A percentile compares a stretch with the other conserved stretches of the same genome.
Evolutionary conservation across 2,113 vertebrate genomes (phyloP).

Genomic region (Oenanthe oenanthe): DNA sequence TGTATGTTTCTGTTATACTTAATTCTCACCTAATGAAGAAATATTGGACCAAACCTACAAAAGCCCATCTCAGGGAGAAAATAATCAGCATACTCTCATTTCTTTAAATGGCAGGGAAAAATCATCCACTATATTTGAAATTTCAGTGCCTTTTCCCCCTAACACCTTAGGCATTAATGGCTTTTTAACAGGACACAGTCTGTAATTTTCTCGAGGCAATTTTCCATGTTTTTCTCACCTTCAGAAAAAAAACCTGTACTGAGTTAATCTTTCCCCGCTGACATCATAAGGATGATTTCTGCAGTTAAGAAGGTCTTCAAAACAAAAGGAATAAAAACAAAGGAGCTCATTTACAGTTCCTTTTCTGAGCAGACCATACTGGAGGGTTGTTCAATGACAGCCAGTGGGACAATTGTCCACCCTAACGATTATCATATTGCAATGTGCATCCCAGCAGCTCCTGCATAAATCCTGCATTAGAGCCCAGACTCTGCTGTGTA

Average conservation of each 20-base stretch:
- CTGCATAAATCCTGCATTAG: not conserved
- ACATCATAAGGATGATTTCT: slow-evolving; percentile 22
- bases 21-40: not conserved
- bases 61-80: not conserved
- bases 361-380: not conserved
- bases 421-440: not conserved
- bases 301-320: not conserved
- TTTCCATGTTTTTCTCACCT: slow-evolving; percentile 37
- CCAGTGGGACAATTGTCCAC: slow-evolving; percentile 24
- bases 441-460: not conserved
- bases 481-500: not conserved
- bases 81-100: not conserved
- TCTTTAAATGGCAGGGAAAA: not conserved
- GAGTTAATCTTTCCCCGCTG: slow-evolving; percentile 34
- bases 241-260: not conserved
- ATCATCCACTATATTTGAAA: not conserved
- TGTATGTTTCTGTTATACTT: not conserved
- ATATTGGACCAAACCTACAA: not conserved
- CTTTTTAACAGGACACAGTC: slow-evolving; percentile 4
- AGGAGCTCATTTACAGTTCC: slow-evolving; percentile 7
- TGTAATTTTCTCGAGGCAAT: slow-evolving; percentile 45
- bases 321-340: slow-evolving; percentile 12
- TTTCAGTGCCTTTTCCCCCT: not conserved
- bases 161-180: not conserved
- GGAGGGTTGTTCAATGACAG: not conserved